Evolutionary conservation across 2,888 invertebrate genomes (phyloP), one percentile per base, ranked within the genome.

Genomic region (Lycia hirtaria): DNA sequence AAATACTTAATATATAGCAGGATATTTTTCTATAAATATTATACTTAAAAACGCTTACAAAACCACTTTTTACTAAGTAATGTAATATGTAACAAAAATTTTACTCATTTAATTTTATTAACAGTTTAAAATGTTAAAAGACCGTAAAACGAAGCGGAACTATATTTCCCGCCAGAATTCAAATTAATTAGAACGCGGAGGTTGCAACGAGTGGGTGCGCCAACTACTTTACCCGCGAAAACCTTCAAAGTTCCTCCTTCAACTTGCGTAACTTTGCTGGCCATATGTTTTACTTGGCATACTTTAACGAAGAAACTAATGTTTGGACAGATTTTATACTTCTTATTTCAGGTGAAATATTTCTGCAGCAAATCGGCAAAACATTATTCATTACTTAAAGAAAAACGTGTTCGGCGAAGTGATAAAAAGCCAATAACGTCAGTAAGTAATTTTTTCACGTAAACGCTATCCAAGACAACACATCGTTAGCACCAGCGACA

Each of bases 81-180:
- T n/a, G n/a, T n/a, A n/a, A n/a, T n/a, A n/a, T n/a, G n/a, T n/a
- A n/a, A n/a, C n/a, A n/a, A n/a, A n/a, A n/a, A n/a, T n/a, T n/a
- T n/a, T n/a, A n/a, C n/a, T n/a, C n/a, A n/a, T n/a, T n/a, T n/a
- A n/a, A n/a, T n/a, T n/a, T n/a, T n/a, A n/a, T n/a, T n/a, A n/a
- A n/a, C n/a, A n/a, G n/a, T n/a, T n/a, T n/a, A n/a, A n/a, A n/a
- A n/a, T n/a, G n/a, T 62, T 65, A 69, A 67, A 52, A 41, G 69
- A 60, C 68, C 77, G 78, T 83, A 80, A 81, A 81, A 82, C 68
- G 75, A 66, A 78, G 78, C 76, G 78, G 73, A 69, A 68, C 67
- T 64, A 69, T 72, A 72, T 69, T 76, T 77, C 76, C 75, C 72
- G 69, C 69, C 68, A 67, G 61, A 64, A 66, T 69, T 67, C 50